These are phyloP conservation scores for Elephas maximus DNA, from an alignment of 2,113 vertebrate species.

Conservation along the genomic window DNA sequence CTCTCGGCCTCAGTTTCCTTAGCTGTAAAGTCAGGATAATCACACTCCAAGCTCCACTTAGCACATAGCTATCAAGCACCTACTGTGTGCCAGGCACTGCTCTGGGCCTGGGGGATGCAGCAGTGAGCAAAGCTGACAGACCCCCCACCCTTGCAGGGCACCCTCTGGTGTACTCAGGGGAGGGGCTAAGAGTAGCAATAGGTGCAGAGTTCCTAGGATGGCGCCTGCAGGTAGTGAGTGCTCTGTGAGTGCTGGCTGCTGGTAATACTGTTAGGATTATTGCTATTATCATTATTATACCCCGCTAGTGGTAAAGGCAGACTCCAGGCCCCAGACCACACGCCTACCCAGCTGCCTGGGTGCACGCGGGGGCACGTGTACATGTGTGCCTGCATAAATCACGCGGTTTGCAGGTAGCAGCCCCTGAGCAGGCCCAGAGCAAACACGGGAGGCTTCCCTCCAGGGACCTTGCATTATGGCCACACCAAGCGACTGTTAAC, in stretches of 20 bases:
- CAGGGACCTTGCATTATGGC: not conserved
- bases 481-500: not conserved
- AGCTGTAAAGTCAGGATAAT: not conserved
- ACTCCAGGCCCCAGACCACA: rapidly evolving
- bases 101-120: not conserved
- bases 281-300: not conserved
- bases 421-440: not conserved
- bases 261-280: not conserved
- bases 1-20: not conserved
- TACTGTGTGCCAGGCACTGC: too few relatives aligned
- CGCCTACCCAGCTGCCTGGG: not conserved
- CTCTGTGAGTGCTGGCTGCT: not conserved
- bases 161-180: too few relatives aligned
- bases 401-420: rapidly evolving
- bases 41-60: too few relatives aligned
- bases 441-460: not conserved
- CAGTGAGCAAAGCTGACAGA: not conserved
- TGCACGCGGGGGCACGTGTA: not conserved
- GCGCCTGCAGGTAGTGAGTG: too few relatives aligned
- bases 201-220: not conserved
- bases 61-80: not conserved
- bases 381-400: not conserved
- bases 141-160: not conserved
- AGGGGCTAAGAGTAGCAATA: not conserved
- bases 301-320: not conserved